These are phyloP conservation scores for Ceyx melanurus DNA, from an alignment of 2,113 vertebrate species.

Conservation along the genomic window DNA sequence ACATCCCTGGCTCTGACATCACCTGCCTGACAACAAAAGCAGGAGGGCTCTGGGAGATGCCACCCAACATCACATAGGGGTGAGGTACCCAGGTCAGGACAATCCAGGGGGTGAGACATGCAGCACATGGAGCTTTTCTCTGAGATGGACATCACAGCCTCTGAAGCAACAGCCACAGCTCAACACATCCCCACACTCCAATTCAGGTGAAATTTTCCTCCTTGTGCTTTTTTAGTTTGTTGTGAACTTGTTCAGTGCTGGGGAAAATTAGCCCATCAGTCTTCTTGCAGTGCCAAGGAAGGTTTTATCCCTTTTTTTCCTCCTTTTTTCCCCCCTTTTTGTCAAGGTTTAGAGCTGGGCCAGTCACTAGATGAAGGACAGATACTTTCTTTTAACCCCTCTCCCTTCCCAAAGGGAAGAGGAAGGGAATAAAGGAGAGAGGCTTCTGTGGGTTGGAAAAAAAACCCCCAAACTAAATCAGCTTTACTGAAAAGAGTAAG, in stretches of 20 bases:
- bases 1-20: not conserved
- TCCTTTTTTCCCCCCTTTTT: not conserved
- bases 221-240: not conserved
- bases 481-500: not conserved
- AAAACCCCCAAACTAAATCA: not conserved
- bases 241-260: not conserved
- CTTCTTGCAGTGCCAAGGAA: not conserved
- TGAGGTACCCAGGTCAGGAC: not conserved
- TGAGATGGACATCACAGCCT: fast-evolving
- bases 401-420: not conserved
- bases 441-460: not conserved
- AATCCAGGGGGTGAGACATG: not conserved
- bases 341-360: not conserved
- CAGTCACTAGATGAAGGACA: not conserved
- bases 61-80: not conserved
- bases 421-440: not conserved
- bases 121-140: not conserved
- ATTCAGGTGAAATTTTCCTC: not conserved
- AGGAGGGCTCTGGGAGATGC: not conserved
- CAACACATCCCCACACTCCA: not conserved
- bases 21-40: not conserved
- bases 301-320: not conserved
- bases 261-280: not conserved
- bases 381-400: not conserved
- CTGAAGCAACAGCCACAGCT: not conserved